These are phyloP conservation scores for Sebastes hubbsi DNA, from an alignment of 2,797 vertebrate genomes.

Conservation along the genomic window DNA sequence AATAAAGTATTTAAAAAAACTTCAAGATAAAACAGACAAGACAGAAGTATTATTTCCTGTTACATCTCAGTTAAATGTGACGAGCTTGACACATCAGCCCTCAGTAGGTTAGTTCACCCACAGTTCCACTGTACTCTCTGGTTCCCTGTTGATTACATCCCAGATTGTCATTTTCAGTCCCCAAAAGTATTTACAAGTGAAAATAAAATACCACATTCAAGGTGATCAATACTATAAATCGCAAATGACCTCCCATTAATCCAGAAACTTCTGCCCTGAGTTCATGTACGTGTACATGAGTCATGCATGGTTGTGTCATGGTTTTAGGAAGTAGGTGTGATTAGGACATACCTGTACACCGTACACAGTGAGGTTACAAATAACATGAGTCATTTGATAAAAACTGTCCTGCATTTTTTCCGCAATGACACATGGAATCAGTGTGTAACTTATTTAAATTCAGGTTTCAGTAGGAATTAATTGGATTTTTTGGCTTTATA, in stretches of 20 bases:
- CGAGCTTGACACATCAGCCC: background rate
- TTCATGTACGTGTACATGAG: background rate
- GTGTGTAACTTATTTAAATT: background rate
- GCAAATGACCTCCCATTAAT: background rate
- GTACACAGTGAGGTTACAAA: background rate
- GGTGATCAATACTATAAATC: background rate
- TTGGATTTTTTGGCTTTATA: background rate
- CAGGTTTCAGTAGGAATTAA: background rate
- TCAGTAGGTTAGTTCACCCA: too few relatives aligned
- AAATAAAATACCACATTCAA: background rate
- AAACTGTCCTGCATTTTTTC: background rate
- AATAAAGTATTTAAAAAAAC: too few relatives aligned
- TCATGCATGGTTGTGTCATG: background rate
- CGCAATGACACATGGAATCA: background rate
- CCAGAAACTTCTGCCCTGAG: background rate
- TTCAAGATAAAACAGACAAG: too few relatives aligned
- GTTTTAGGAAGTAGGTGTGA: background rate
- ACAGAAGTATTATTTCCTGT: background rate
- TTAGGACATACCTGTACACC: background rate
- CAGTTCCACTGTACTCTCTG: background rate
- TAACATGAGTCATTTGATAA: background rate
- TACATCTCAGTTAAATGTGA: background rate
- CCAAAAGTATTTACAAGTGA: background rate
- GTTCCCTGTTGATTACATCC: background rate
- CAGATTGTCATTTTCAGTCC: background rate